Base-by-base conservation (phyloP, 2,888 invertebrate genomes). In the Luperina testacea region DNA sequence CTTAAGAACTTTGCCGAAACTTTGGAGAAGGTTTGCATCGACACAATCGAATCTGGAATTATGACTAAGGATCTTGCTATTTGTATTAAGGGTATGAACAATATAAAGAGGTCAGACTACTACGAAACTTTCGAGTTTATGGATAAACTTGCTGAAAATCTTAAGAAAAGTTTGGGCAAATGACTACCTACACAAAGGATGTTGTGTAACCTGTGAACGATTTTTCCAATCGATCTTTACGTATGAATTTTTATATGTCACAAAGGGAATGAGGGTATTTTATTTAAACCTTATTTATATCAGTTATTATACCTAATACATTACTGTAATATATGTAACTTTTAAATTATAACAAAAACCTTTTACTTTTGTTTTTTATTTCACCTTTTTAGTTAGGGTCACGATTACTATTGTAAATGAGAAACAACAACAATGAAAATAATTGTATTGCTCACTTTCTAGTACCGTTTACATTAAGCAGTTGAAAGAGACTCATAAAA, bases 11-110 rank as follows among this genome's bases (percentile, higher is more conserved):
- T 99, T 93, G 98, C 99, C n/a, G 97, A 98, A 89, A 98, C 98
- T 45, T 97, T 99, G 76, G 99, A 99, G 92, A 97, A 97, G 84
- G 99, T 99, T 32, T 99, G 99, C 96, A 96, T 99, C 82, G 98
- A 98, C 88, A 99, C 99, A 0, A 99, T 99, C 88, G 99, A 99
- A 95, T 97, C 98, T 78, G 99, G 99, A 53, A 97, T 97, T 88
- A 99, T 99, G 99, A 99, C 99, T 76, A 99, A 99, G 95, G 99
- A 99, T 97, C 97, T 99, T 93, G 99, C 99, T 68, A 99, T 99
- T 94, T 99, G 99, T 94, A 98, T 99, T 91, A 99, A 99, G 96
- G 99, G 99, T 85, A 98, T 99, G 98, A 98, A 97, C 95, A 98
- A 97, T 89, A 98, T 98, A 1, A 95, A 97, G 90, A 96, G 99